Percentiles rank a stretch among this genome's conserved stretches.
phyloP scores from a whole-genome alignment of 2,888 invertebrate species.

The Macrophya annulata region DNA sequence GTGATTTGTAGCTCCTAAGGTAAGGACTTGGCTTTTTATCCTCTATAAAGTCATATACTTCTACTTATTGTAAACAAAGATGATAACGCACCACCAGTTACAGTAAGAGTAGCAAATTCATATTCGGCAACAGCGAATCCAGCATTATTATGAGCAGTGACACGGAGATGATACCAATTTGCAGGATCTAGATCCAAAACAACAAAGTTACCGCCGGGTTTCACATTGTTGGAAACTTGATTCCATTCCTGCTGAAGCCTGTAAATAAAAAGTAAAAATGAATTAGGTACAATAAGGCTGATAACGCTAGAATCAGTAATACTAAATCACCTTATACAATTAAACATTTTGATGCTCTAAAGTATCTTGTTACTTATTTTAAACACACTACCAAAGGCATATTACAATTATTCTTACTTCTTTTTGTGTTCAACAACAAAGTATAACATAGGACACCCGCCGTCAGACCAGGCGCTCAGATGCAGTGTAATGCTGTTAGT shows the following conservation, averaged over 20 bases:
- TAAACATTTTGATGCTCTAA: not conserved
- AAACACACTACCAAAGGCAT: constrained; percentile 61
- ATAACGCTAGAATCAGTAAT: not conserved
- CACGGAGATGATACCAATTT: constrained; percentile 95
- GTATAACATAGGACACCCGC: constrained; percentile 97
- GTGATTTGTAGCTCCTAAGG: constrained; percentile 36
- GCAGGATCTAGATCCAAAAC: constrained; percentile 96
- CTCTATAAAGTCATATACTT: not conserved
- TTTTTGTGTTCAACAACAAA: constrained; percentile 97
- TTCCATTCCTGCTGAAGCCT: constrained; percentile 95
- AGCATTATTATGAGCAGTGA: constrained; percentile 97
- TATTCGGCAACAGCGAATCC: constrained; percentile 97
- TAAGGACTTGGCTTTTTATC: constrained; percentile 27
- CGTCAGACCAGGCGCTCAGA: constrained; percentile 96
- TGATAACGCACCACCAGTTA: constrained; percentile 91
- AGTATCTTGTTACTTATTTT: not conserved
- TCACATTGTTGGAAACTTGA: constrained; percentile 96
- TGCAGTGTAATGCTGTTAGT: constrained; percentile 96
- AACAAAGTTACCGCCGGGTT: constrained; percentile 94
- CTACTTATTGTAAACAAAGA: not conserved
- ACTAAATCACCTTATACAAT: not conserved
- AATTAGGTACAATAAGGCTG: not conserved
- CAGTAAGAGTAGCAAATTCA: constrained; percentile 96
- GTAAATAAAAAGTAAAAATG: constrained; percentile 60
- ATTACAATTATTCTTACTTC: constrained; percentile 83